Base-by-base conservation (phyloP, 1,140 invertebrate species). In the Drosophila pachea region DNA sequence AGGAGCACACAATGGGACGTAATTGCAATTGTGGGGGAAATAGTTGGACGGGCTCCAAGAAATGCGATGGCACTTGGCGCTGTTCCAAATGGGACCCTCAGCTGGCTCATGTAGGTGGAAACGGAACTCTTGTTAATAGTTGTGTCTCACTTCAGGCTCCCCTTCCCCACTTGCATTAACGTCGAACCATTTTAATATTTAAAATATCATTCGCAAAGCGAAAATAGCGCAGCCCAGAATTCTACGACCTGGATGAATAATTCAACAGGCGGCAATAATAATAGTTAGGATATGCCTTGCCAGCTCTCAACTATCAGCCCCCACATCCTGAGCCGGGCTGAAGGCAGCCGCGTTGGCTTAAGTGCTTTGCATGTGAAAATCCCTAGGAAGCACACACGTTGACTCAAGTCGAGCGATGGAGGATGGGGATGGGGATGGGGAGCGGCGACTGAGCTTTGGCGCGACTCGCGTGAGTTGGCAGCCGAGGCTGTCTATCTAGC, bases 161-260 rank as follows among this genome's bases (percentile, higher is more conserved):
- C 7, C 33, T 5, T 35, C 7, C 14, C 32, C 7, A 22, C 55
- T 54, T 29, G 40, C 47, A 54, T 67, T 71, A 49, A 32, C 35
- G 56, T 65, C 22, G 48, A 73, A 76, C 65, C 77, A 64, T 82
- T 76, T 81, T 60, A 81, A 81, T 77, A 82, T 77, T 81, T 81
- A 77, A 77, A 77, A 77, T 71, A 74, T 73, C 55, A 76, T 76
- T 73, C 62, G 62, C 52, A 69, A 47, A 71, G 43, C 36, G 16
- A 60, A 60, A 67, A 62, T 43, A 56, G 69, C 60, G 5, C 49
- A 53, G 58, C 7, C 48, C 45, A 50, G 45, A 56, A 64, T 56
- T 68, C 64, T 64, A 63, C 45, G 52, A 53, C 22, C 36, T 29
- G 33, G 12, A 36, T 61, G 31, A 69, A 73, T 69, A 59, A 69